Evolutionary conservation across 2,797 vertebrate species (phyloP), one percentile per base, ranked within the genome.

Genomic region (Cryptoblepharus egeriae): DNA sequence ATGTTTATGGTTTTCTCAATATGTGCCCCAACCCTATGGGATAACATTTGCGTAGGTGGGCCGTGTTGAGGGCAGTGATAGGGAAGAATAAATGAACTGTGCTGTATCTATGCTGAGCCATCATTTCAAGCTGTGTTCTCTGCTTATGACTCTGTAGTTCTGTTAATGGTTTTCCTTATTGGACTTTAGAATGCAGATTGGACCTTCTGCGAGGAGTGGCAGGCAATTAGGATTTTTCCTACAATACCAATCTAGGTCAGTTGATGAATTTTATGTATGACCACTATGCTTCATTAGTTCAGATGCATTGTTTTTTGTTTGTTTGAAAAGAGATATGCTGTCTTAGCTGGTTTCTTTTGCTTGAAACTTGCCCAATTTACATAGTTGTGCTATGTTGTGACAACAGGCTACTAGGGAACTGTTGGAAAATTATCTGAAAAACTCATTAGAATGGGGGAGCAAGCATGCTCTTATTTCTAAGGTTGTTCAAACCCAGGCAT

Each of bases 91-190:
- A 11, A 12, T 0, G 32, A 68, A 88, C 71, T 78, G 83, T 72
- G 79, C 22, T 85, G 64, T 85, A 57, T 42, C 28, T 55, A 3
- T 0, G 0, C 76, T 45, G 68, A 85, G 75, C 63, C 77, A 37
- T 32, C 65, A 16, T 55, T 80, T 64, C 58, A 52, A 0, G 0
- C 0, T 24, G 15, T 16, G 3, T 78, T 81, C 78, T 81, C 78
- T 81, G 60, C 68, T 84, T 81, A 75, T 49, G 75, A 80, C 70
- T 58, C 18, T 49, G 55, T 16, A 72, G n/a, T 4, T 84, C 52
- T 69, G 78, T 73, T 86, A 70, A 73, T 55, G 3, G n/a, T 74
- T 87, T 79, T 28, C 45, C 35, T 28, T 55, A 10, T 16, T 87
- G 87, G 82, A 88, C 86, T 91, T 89, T 0, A 0, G 1, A 68